Evolutionary conservation across 2,888 invertebrate species (phyloP).

Genomic region (Cantharis rustica): DNA sequence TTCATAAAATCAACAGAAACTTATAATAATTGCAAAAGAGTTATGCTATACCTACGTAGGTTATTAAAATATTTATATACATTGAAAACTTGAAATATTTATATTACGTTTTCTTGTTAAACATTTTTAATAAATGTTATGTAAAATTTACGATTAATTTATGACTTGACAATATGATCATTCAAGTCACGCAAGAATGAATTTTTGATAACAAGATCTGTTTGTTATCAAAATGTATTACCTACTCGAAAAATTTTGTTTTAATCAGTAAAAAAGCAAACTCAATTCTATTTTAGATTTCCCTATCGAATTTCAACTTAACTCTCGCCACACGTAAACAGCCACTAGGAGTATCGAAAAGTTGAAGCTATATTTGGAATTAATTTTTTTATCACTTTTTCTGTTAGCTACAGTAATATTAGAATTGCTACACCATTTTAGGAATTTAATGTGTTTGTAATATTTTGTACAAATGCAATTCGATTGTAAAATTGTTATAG

Average conservation of each 20-base stretch:
- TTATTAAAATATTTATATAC: background rate
- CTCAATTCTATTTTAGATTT: conserved; percentile 1
- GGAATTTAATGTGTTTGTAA: background rate
- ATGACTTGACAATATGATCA: background rate
- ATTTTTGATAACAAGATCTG: background rate
- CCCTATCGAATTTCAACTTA: conserved; percentile 5
- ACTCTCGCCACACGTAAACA: conserved; percentile 2
- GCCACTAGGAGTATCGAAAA: background rate
- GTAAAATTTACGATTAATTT: background rate
- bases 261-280: conserved; percentile 2
- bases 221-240: background rate
- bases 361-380: background rate
- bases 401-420: background rate
- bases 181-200: background rate
- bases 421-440: background rate
- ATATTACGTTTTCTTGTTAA: background rate
- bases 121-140: background rate
- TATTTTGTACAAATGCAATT: background rate
- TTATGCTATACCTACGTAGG: background rate
- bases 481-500: background rate
- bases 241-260: background rate
- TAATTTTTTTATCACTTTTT: background rate
- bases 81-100: too few relatives aligned
- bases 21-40: background rate
- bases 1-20: background rate